Evolutionary conservation across 2,797 vertebrate species (phyloP).

Genomic region (Danio jaintianensis): DNA sequence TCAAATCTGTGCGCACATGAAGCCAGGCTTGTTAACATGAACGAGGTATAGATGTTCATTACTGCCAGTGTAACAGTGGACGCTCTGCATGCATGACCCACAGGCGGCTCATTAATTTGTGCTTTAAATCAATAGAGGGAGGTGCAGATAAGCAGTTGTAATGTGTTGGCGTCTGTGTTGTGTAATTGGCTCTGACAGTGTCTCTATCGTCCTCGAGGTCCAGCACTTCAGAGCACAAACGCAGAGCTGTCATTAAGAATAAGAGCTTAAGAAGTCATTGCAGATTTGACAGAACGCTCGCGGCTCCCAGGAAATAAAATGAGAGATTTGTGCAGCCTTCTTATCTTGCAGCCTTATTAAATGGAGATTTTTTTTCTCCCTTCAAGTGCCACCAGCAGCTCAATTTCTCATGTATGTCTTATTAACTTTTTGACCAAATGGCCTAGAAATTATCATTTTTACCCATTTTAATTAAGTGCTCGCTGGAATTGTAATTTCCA

Average conservation of each 20-base stretch:
- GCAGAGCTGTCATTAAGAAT: neutral
- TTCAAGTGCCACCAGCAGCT: neutral
- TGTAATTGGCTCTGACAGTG: conserved; percentile 26
- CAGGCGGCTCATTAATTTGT: conserved; percentile 19
- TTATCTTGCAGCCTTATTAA: conserved; percentile 1
- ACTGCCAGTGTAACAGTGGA: neutral
- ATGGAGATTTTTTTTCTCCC: neutral
- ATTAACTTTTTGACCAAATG: neutral
- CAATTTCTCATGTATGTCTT: neutral
- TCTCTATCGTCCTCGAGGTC: neutral
- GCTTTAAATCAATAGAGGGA: neutral
- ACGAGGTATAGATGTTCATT: neutral
- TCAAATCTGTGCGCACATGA: neutral
- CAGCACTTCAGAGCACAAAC: neutral
- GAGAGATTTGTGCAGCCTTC: neutral
- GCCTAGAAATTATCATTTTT: neutral
- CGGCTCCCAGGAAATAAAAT: neutral
- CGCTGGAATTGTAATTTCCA: neutral
- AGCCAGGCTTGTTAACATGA: neutral
- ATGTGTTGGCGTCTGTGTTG: neutral
- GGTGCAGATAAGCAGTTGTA: neutral
- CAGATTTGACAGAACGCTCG: neutral
- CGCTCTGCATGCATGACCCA: neutral
- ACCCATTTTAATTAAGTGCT: neutral
- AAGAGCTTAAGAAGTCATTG: neutral